Evolutionary conservation across 2,797 vertebrate species (phyloP).

Genomic region (Crossoptilon crossoptilon): DNA sequence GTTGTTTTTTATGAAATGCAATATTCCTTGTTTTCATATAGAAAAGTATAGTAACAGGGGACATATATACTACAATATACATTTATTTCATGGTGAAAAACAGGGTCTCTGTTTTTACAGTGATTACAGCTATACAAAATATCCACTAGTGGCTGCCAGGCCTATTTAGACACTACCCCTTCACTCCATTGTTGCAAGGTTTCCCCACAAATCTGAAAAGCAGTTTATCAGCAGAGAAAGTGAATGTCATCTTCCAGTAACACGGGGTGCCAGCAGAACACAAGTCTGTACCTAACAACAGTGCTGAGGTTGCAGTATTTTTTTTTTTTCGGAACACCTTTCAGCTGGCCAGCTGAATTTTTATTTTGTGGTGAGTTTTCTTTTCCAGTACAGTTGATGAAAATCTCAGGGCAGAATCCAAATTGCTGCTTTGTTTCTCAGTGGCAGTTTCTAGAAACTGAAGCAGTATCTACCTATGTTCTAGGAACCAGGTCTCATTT

Average conservation of each 20-base stretch:
- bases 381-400: background rate
- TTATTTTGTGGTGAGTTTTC: background rate
- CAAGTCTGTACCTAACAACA: background rate
- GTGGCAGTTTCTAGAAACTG: background rate
- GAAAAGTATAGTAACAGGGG: background rate
- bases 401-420: background rate
- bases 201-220: background rate
- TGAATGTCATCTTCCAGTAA: background rate
- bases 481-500: background rate
- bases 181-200: background rate
- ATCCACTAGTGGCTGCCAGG: background rate
- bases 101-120: background rate
- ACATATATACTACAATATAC: accelerated
- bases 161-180: background rate
- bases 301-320: background rate
- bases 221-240: background rate
- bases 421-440: background rate
- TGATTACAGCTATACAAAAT: background rate
- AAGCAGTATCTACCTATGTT: background rate
- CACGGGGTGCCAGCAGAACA: background rate
- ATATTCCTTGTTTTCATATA: background rate
- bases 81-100: background rate
- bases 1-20: background rate
- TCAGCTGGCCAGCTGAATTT: background rate
- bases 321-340: background rate